Evolutionary conservation across 1,140 invertebrate species (phyloP), one percentile per base, ranked within the genome.

Genomic region (Mercenaria mercenaria): DNA sequence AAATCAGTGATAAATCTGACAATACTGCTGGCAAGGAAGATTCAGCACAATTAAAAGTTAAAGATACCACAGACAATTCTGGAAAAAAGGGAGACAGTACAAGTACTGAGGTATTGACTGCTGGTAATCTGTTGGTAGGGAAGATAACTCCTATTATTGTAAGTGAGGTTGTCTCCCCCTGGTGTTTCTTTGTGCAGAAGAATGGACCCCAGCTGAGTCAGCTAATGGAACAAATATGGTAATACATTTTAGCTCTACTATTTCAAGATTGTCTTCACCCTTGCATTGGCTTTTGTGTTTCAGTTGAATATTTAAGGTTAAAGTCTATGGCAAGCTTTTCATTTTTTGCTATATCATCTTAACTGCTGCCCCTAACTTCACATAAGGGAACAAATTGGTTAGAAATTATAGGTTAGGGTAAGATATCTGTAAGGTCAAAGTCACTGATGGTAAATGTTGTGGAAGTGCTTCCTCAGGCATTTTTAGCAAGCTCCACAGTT

Each of bases 151-250:
- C 76, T 29, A 77, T 88, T 34, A 56, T 88, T 32, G 47, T 88
- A 8, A 72, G 76, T 67, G 86, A 88, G 41, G 50, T 88, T 56
- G 76, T 88, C 61, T 88, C 86, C 77, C 86, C 86, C 72, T 88
- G 86, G 86, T 88, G 86, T 39, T 88, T 88, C 77, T 88, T 88
- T 56, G 56, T 88, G 8, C 74, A 88, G 20, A 41, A 41, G 47
- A 67, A 52, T 67, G 76, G 77, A 32, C 43, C 59, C 23, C 59
- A 88, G 59, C 34, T 88, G 59, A 77, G 26, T 3, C 18, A 81
- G 29, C 76, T 88, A 4, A 88, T 88, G 86, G 76, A 80, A 81
- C 2, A 69, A 56, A 88, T 88, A n/a, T 69, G 77, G 86, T 81
- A 81, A 72, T 8, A 52, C n/a, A n/a, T n/a, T 39, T n/a, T 26